phyloP scores from a whole-genome alignment of 1,140 invertebrate genomes.

The Brachionus manjavacas region DNA sequence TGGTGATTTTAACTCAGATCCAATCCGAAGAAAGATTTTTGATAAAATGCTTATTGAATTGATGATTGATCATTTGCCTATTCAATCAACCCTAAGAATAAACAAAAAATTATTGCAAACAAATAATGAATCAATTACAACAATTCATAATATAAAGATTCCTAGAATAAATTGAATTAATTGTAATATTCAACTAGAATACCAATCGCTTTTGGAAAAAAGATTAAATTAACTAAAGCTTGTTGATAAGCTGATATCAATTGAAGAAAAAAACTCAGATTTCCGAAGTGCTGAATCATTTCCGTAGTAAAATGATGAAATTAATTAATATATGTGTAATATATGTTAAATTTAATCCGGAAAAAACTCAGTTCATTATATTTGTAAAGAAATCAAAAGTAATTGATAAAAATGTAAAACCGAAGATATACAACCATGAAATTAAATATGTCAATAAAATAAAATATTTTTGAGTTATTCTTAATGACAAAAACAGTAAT shows the following conservation, averaged over 20 bases:
- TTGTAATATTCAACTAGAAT: background rate
- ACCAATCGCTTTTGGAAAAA: background rate
- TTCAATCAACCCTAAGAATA: background rate
- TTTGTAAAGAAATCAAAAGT: too few relatives aligned
- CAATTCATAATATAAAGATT: background rate
- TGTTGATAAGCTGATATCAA: background rate
- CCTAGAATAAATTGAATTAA: background rate
- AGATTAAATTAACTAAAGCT: background rate
- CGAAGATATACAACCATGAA: too few relatives aligned
- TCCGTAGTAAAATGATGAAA: background rate
- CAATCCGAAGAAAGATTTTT: background rate
- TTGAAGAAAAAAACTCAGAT: background rate
- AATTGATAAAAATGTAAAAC: too few relatives aligned
- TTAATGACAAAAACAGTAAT: too few relatives aligned
- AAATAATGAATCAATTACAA: background rate
- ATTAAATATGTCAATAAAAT: too few relatives aligned
- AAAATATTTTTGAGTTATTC: too few relatives aligned
- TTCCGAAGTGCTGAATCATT: too few relatives aligned
- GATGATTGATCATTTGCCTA: background rate
- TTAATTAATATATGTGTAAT: too few relatives aligned
- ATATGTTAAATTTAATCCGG: too few relatives aligned
- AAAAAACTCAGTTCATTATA: too few relatives aligned
- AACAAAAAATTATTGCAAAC: background rate
- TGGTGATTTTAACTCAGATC: slow-evolving; percentile 2
- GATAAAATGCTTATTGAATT: background rate